A percentile compares a stretch with the other conserved stretches of the same genome.
Evolutionary conservation across 2,888 invertebrate genomes (phyloP).

Genomic region (Nemoura dubitans): DNA sequence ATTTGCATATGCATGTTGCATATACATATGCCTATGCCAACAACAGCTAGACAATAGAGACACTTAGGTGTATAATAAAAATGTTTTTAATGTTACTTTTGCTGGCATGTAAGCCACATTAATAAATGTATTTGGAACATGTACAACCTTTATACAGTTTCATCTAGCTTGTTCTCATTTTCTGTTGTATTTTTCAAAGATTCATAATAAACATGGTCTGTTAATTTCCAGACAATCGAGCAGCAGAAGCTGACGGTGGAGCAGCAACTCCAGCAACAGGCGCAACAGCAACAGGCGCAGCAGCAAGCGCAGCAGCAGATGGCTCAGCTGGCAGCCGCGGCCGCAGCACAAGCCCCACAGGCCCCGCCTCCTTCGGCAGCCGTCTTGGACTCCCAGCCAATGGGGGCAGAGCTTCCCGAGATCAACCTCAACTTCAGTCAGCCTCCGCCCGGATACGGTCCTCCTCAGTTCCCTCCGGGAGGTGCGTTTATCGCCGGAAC

Average conservation of each 20-base stretch:
- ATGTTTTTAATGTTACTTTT: no score
- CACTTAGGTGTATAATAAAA: no score
- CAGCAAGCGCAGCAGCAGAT: slow-evolving; percentile 56
- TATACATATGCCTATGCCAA: no score
- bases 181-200: no score
- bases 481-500: background rate
- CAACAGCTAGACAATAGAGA: no score
- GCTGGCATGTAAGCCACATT: no score
- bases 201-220: background rate
- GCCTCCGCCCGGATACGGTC: slow-evolving; percentile 67
- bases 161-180: no score
- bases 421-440: slow-evolving; percentile 60
- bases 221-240: slow-evolving; percentile 61
- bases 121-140: no score
- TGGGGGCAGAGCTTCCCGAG: slow-evolving; percentile 52
- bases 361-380: slow-evolving; percentile 49
- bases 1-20: no score
- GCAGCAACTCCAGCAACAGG: slow-evolving; percentile 60
- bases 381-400: slow-evolving; percentile 52
- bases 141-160: no score
- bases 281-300: slow-evolving; percentile 57
- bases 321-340: slow-evolving; percentile 49
- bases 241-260: slow-evolving; percentile 78
- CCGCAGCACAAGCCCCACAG: slow-evolving; percentile 45
- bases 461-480: slow-evolving; percentile 49